Base-by-base conservation (phyloP, 2,888 invertebrate genomes). In the Belgica antarctica region DNA sequence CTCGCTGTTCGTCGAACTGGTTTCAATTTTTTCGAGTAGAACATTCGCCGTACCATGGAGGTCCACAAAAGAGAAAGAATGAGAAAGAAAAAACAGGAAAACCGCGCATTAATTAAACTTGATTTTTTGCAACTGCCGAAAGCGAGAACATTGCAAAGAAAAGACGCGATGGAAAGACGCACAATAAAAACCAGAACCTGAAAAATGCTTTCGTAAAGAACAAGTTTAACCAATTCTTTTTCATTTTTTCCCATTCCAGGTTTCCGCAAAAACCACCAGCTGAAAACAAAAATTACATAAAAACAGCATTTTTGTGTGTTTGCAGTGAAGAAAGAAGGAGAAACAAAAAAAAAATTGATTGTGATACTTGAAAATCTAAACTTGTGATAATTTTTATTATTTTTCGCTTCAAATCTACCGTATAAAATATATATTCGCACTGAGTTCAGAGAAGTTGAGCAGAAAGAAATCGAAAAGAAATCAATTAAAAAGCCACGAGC, bases 41-140 rank as follows among this genome's bases (percentile, higher is more conserved):
- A 12, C n/a, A 41, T 41, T 10, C 41, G 15, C 15, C 41, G 5
- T 41, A n/a, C 41, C 10, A n/a, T n/a, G 41, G 41, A 41, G 41
- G 41, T 41, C 41, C 41, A 41, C 5, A n/a, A n/a, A n/a, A n/a
- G n/a, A n/a, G n/a, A n/a, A n/a, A 52, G 22, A 19, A 2, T 2
- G 17, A 19, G 1, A 52, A 52, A 52, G 5, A 31, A 15, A 15
- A 31, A 15, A 24, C 19, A 57, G 7, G 22, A 57, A 19, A 63
- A 63, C 7, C 36, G n/a, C 63, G 63, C 68, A 68, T 57, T 57
- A 68, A 57, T 68, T 57, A 68, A 68, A 68, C 28, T 68, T 57
- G 66, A 28, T 52, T 5, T 52, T 52, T 52, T 66, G 46, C 65
- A 47, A 66, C 65, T 66, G 65, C 65, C 47, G 28, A 63, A 63